phyloP scores from a whole-genome alignment of 2,888 invertebrate species.

The Orchesella flavescens region DNA sequence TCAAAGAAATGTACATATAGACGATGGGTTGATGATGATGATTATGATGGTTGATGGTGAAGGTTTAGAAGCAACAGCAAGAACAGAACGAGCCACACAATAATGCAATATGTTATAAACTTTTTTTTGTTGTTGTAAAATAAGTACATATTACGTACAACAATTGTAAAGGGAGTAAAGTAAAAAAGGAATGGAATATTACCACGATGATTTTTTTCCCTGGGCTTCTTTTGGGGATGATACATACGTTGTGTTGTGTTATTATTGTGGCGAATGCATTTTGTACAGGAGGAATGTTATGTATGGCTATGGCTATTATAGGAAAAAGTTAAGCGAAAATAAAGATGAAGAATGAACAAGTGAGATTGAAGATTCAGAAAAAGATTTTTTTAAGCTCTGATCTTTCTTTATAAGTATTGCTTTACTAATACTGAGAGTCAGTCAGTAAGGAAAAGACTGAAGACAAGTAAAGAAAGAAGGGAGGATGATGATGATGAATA shows the following conservation, averaged over 20 bases:
- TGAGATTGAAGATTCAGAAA: slow-evolving; percentile 52
- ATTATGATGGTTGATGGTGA: too few relatives aligned
- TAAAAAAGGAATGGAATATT: slow-evolving; percentile 47
- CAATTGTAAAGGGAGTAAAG: slow-evolving; percentile 15
- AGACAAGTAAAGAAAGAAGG: slow-evolving; percentile 36
- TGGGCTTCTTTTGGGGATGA: too few relatives aligned
- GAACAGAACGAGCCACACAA: slow-evolving; percentile 48
- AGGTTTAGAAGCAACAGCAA: slow-evolving; percentile 29
- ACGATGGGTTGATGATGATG: slow-evolving; percentile 8
- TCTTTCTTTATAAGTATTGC: slow-evolving; percentile 44
- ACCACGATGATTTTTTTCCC: slow-evolving; percentile 45
- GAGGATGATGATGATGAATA: slow-evolving; percentile 24
- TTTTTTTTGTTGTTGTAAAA: too few relatives aligned
- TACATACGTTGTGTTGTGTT: too few relatives aligned
- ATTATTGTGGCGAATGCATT: slow-evolving; percentile 54
- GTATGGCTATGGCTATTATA: slow-evolving; percentile 28
- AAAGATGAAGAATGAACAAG: slow-evolving; percentile 61
- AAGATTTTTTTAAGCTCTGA: slow-evolving; percentile 46
- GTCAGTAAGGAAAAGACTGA: slow-evolving; percentile 27
- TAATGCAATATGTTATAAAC: slow-evolving; percentile 18
- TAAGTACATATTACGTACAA: neutral
- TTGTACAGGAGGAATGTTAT: slow-evolving; percentile 40
- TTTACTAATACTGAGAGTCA: slow-evolving; percentile 44
- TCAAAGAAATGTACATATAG: slow-evolving; percentile 35
- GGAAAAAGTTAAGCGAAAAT: slow-evolving; percentile 43